Percentiles rank a stretch among this genome's conserved stretches.
Evolutionary conservation across 2,797 vertebrate species (phyloP).

Genomic region (Sus cebifrons): DNA sequence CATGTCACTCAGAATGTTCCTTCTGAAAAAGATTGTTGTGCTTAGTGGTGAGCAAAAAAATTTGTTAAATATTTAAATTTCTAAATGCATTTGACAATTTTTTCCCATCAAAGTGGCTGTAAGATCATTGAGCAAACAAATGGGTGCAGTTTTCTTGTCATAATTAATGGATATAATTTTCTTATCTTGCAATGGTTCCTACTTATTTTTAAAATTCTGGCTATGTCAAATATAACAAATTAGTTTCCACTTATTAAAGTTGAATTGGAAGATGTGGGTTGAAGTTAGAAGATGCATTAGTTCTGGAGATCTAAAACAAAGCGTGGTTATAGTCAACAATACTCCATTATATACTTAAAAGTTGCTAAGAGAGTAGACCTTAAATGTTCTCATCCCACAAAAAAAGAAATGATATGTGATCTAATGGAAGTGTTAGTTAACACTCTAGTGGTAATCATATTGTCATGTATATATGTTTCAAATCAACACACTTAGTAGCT

Average conservation of each 20-base stretch:
- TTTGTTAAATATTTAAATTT: conserved; percentile 23
- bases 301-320: not conserved
- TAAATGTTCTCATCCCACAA: not conserved
- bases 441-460: not conserved
- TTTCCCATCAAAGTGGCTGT: not conserved
- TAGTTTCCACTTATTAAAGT: not conserved
- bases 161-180: conserved; percentile 1
- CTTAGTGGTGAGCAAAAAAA: not conserved
- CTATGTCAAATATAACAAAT: not conserved
- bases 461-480: not conserved
- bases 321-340: not conserved
- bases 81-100: not conserved
- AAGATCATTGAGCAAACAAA: not conserved
- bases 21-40: not conserved
- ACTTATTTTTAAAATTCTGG: not conserved
- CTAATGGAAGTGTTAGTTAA: not conserved
- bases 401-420: not conserved
- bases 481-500: not conserved
- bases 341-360: not conserved
- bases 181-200: not conserved
- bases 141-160: not conserved
- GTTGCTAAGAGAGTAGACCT: not conserved
- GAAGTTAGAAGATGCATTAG: not conserved
- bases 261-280: not conserved
- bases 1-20: not conserved